Evolutionary conservation across 2,888 invertebrate species (phyloP), one percentile per base, ranked within the genome.

Genomic region (Yponomeuta cagnagella): DNA sequence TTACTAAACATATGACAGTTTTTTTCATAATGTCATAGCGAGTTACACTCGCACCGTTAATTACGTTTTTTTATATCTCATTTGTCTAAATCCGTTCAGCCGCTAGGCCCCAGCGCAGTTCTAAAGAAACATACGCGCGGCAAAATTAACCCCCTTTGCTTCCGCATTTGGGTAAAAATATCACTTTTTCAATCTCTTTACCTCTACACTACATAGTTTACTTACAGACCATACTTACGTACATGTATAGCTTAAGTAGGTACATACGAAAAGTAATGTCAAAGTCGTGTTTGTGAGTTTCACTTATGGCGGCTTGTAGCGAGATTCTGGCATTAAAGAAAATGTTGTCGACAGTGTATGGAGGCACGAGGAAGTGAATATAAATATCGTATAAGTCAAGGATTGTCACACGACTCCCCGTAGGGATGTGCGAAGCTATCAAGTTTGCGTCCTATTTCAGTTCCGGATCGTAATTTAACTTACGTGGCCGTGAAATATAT

Each of bases 331-430:
- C 64, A 65, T 70, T 48, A 30, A 65, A 81, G 82, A 82, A 83
- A 83, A 82, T 82, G 78, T 79, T 76, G 79, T 77, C 52, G 52
- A 15, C 52, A 79, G 79, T 80, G 80, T 78, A 79, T 76, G 77
- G 78, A 73, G 79, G 79, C 78, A 84, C 78, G 78, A 85, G 87
- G 86, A 88, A 88, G 85, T 83, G 87, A 87, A 88, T 88, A 86
- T 86, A 88, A 86, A 88, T 87, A 82, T 82, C 82, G 80, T 80
- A 83, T 85, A 87, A 86, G 82, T 85, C 86, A 87, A 85, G 87
- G 83, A 85, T 84, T 82, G 71, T 82, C 74, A 76, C 71, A 73
- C 71, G 70, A 71, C 70, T 10, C 70, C 70, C 65, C 52, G 65
- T 74, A 74, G 71, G 69, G 74, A 73, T 73, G 74, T 68, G 71